Conservation (phyloP, 1,140 invertebrate genomes). For the Dolichoris vasculosae region DNA sequence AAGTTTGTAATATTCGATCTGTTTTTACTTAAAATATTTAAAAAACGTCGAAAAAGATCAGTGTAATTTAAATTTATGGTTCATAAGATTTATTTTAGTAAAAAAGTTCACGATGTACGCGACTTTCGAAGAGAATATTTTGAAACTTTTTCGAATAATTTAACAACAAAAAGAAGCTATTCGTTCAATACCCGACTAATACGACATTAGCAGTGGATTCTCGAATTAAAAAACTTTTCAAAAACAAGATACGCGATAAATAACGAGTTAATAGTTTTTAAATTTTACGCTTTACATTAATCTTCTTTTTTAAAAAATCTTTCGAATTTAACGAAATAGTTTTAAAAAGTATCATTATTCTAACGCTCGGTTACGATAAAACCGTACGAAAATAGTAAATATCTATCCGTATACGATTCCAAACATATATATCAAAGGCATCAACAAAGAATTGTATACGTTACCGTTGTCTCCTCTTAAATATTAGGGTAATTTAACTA, state of each 20-base stretch:
- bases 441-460: not conserved
- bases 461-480: not conserved
- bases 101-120: not conserved
- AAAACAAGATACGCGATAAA: not conserved
- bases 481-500: not conserved
- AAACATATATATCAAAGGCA: not conserved
- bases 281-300: not conserved
- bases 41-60: not conserved
- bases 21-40: not conserved
- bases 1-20: not conserved
- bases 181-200: not conserved
- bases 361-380: not conserved
- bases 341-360: not conserved
- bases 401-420: not conserved
- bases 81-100: not conserved
- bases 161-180: not conserved
- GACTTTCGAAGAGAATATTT: not conserved
- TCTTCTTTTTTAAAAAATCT: not conserved
- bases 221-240: not conserved
- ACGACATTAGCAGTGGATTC: not conserved
- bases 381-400: not conserved
- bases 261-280: not conserved
- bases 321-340: not conserved
- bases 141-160: not conserved
- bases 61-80: not conserved